Base-by-base conservation (phyloP, 2,888 invertebrate species). In the Rhyacophila evoluta region DNA sequence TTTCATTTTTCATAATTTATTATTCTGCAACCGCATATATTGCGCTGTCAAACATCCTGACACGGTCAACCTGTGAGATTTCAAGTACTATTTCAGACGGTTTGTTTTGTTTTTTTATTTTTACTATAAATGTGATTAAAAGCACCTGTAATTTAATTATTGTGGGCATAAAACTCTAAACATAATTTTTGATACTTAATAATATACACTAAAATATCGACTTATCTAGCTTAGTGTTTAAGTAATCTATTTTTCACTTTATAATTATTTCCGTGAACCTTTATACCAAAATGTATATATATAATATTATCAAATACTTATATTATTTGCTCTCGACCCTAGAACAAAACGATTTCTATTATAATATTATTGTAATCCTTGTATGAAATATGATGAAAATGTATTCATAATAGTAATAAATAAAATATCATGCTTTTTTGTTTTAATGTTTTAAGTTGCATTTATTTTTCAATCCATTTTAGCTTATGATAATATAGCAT, bases 341-440 rank as follows among this genome's bases (percentile, higher is more conserved):
- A 2, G 15, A 55, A 19, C 55, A 55, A 55, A 2, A 25, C 19
- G 19, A 25, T 55, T 25, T 25, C 15, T 55, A 25, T 10, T 19
- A 55, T 4, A 33, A 33, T 55, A 55, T 55, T 55, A 55, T 55
- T 55, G 25, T 55, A 55, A 55, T 19, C 55, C 41, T 77, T 75
- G 79, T 80, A 80, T 81, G 78, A 74, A 71, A 70, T 81, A 75
- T 74, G 69, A 79, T 75, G 79, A 74, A 78, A 37, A 77, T 79
- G 79, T 83, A 83, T 81, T 83, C 68, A 72, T 75, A 76, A 37
- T 82, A 81, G 80, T 80, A 82, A 81, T 73, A 74, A 72, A 79
- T 82, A 74, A 75, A 79, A 83, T 82, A 81, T 83, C 83, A 83
- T 84, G 83, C 84, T 82, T 83, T 82, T 83, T 82, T 81, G 81